These are phyloP conservation scores for Ophiothrix spiculata DNA, from an alignment of 35 echinoderm and acorn worm species.

Conservation along the genomic window DNA sequence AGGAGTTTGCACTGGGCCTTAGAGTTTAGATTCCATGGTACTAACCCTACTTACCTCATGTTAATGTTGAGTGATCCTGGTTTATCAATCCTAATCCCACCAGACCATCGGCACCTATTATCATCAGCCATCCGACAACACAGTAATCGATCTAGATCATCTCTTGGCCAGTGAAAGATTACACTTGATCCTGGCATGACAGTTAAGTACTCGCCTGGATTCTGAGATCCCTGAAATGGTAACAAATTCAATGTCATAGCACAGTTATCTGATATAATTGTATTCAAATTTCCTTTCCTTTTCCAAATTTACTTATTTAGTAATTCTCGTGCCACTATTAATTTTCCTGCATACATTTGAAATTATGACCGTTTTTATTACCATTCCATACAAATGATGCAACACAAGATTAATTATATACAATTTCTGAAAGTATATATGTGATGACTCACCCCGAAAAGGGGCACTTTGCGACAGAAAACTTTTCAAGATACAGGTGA, in stretches of 20 bases:
- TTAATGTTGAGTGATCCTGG: conserved; percentile 88
- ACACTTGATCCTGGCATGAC: conserved; percentile 79
- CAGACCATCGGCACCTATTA: conserved; percentile 78
- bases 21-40: too few relatives aligned
- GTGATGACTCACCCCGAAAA: too few relatives aligned
- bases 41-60: conserved; percentile 69
- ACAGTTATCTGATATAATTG: background rate
- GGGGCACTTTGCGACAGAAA: too few relatives aligned
- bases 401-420: too few relatives aligned
- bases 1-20: too few relatives aligned
- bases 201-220: conserved; percentile 57
- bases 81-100: conserved; percentile 79
- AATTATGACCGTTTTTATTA: too few relatives aligned
- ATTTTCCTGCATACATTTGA: too few relatives aligned
- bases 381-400: too few relatives aligned
- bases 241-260: background rate
- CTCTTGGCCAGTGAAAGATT: conserved; percentile 96
- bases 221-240: conserved; percentile 42
- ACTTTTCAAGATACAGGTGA: too few relatives aligned
- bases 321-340: too few relatives aligned
- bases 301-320: background rate
- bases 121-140: conserved; percentile 65
- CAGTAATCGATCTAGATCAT: conserved; percentile 87
- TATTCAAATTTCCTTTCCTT: background rate
- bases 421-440: too few relatives aligned